A percentile compares a stretch with the other conserved stretches of the same genome.
Conservation (phyloP, 2,888 invertebrate genomes). For the Saturnia japonica region DNA sequence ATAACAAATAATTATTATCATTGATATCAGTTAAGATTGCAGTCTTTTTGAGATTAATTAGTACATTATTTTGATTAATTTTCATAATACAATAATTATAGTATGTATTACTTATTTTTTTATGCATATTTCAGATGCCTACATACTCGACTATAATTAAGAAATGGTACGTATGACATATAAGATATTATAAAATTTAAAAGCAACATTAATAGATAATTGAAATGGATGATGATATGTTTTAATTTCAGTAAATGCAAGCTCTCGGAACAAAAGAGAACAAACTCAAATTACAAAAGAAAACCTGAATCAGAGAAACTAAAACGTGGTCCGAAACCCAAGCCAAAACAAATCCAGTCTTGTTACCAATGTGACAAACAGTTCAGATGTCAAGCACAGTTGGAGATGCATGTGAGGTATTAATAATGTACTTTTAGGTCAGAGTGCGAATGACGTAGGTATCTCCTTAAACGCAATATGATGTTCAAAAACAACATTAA, state of each 20-base stretch:
- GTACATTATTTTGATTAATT: no score
- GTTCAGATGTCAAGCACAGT: conserved; percentile 83
- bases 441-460: not conserved
- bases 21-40: no score
- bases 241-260: conserved; percentile 63
- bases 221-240: not conserved
- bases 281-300: conserved; percentile 73
- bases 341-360: conserved; percentile 79
- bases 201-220: not conserved
- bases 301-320: conserved; percentile 81
- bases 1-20: no score
- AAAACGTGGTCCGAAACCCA: conserved; percentile 83
- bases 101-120: not conserved
- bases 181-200: not conserved
- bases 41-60: no score
- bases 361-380: conserved; percentile 83
- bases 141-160: conserved; percentile 62
- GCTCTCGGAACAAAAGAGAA: conserved; percentile 48
- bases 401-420: conserved; percentile 83
- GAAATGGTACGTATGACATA: conserved; percentile 54
- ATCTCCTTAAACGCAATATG: not conserved
- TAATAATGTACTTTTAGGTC: conserved; percentile 12
- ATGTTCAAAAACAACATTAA: not conserved
- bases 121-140: conserved; percentile 48
- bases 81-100: no score